Percentiles rank a stretch among this genome's conserved stretches.
Evolutionary conservation across 2,797 vertebrate genomes (phyloP).

Genomic region (Rhincodon typus): DNA sequence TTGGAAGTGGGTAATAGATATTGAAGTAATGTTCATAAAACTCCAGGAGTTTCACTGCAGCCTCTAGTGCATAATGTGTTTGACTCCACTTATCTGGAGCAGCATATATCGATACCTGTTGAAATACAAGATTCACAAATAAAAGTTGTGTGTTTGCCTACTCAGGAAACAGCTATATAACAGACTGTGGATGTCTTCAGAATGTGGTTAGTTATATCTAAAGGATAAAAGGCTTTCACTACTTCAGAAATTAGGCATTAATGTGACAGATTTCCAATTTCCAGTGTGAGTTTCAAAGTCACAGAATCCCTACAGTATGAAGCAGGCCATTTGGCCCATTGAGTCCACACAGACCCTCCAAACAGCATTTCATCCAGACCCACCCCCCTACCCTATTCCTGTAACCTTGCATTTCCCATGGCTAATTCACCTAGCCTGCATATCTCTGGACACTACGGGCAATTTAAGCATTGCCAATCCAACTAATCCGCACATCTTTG

Average conservation of each 20-base stretch:
- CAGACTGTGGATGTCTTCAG: neutral
- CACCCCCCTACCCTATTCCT: too few relatives aligned
- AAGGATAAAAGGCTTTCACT: neutral
- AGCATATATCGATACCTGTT: constrained; percentile 65
- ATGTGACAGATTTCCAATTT: neutral
- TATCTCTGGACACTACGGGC: too few relatives aligned
- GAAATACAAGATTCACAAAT: constrained; percentile 9
- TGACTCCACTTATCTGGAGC: constrained; percentile 62
- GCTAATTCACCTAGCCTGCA: too few relatives aligned
- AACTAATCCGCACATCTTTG: too few relatives aligned
- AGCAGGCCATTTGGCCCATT: too few relatives aligned
- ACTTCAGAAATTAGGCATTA: neutral
- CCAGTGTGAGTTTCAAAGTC: neutral
- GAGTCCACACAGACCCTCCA: too few relatives aligned
- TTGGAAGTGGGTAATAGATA: constrained; percentile 66
- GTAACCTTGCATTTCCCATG: too few relatives aligned
- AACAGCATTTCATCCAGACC: too few relatives aligned
- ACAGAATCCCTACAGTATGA: too few relatives aligned
- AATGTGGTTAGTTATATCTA: neutral
- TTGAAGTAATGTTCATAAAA: constrained; percentile 72
- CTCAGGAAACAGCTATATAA: neutral
- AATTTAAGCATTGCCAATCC: too few relatives aligned
- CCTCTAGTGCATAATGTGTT: constrained; percentile 64
- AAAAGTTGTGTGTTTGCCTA: too few relatives aligned
- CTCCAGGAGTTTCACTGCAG: constrained; percentile 64